phyloP scores from a whole-genome alignment of 2,113 vertebrate genomes.

The Chionis minor region DNA sequence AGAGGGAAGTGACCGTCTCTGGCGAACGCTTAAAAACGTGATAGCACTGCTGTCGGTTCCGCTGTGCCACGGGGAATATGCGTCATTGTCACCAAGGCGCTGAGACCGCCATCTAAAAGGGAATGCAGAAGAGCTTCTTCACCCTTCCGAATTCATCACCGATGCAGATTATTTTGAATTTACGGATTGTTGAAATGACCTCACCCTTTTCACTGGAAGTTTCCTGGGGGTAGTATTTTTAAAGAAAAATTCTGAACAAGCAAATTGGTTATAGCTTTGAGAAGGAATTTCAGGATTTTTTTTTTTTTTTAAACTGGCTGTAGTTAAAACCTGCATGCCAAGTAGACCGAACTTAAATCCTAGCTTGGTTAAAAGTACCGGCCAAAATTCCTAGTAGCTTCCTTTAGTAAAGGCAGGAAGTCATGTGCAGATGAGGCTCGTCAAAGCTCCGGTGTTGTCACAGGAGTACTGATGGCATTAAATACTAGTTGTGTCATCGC shows the following conservation, averaged over 20 bases:
- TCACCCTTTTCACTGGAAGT: background rate
- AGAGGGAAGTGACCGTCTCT: background rate
- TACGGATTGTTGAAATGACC: background rate
- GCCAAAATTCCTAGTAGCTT: background rate
- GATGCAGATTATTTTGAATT: background rate
- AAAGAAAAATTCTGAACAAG: background rate
- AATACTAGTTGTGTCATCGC: background rate
- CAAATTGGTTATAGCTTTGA: background rate
- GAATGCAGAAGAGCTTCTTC: background rate
- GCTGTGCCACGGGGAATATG: fast-evolving
- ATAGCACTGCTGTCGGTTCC: background rate
- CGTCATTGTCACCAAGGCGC: fast-evolving
- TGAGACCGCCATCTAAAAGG: background rate
- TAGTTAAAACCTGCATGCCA: background rate
- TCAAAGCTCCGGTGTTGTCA: background rate
- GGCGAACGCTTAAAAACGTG: background rate
- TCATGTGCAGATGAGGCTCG: background rate
- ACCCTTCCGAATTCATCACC: background rate
- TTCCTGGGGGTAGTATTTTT: background rate
- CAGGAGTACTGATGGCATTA: too few species aligned
- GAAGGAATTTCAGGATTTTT: background rate
- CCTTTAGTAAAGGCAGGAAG: background rate
- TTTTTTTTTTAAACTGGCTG: background rate
- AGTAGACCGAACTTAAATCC: background rate
- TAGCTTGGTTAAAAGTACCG: background rate